Evolutionary conservation across 2,888 invertebrate species (phyloP), one percentile per base, ranked within the genome.

Genomic region (Zygaena filipendulae): DNA sequence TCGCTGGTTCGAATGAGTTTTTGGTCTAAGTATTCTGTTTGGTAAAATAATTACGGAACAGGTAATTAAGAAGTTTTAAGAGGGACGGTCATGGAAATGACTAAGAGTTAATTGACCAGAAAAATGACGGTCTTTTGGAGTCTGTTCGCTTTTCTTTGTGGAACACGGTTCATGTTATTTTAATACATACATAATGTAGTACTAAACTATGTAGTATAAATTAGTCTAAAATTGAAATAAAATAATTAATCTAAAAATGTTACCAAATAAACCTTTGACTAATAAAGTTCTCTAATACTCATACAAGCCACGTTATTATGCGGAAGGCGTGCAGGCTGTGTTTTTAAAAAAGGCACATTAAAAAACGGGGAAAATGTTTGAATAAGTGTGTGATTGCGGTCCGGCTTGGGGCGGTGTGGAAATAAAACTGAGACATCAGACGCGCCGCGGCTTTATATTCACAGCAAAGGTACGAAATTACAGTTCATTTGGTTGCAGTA

Each of bases 371-470:
- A 53, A 54, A 59, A 64, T 68, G 74, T 74, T 69, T 75, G 75
- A 75, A 75, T 74, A 72, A 67, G 62, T 72, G 68, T 70, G 71
- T 74, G 75, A 75, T 74, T 72, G 74, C 74, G 61, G 60, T 35
- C 36, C 26, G 40, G 39, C 33, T n/a, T n/a, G 35, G 38, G 30
- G 29, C 27, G 34, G 32, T 24, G 32, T 31, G 35, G 30, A 33
- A 47, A 44, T 39, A 42, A 45, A 45, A 46, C 38, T 28, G 25
- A 30, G 35, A 22, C 26, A 38, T 26, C 35, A 23, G 13, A 16
- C 18, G 22, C 16, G n/a, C 21, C 13, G 25, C n/a, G 35, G 27
- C 38, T 31, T 42, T 38, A 41, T 39, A 42, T 42, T 39, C 40
- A n/a, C n/a, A n/a, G n/a, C n/a, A n/a, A n/a, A n/a, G n/a, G n/a